Conservation (phyloP, 2,797 vertebrate genomes). For the Pangasius macronema region DNA sequence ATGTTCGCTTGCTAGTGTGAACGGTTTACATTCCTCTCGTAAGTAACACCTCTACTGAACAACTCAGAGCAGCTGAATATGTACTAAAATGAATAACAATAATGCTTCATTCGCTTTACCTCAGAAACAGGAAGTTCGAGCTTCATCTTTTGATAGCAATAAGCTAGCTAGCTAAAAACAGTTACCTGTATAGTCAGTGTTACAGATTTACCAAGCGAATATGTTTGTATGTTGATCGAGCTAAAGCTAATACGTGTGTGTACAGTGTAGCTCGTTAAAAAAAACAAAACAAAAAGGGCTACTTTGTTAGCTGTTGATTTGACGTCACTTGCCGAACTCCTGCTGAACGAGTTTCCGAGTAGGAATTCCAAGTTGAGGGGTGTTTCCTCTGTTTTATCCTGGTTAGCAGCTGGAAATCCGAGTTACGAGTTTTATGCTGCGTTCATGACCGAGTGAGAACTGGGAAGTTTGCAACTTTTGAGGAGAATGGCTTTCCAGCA, state of each 20-base stretch:
- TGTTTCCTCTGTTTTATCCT: not conserved
- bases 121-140: not conserved
- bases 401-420: not conserved
- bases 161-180: not conserved
- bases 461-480: not conserved
- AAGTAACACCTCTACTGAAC: too few species aligned
- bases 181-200: not conserved
- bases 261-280: not conserved
- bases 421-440: not conserved
- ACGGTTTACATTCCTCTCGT: too few species aligned
- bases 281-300: not conserved
- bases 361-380: not conserved
- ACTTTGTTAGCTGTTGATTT: not conserved
- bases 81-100: not conserved
- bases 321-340: not conserved
- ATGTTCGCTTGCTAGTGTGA: not conserved
- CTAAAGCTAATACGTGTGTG: not conserved
- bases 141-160: not conserved
- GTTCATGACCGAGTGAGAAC: not conserved
- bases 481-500: not conserved
- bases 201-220: not conserved
- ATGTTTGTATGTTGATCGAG: not conserved
- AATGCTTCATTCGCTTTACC: not conserved
- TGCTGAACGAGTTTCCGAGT: not conserved
- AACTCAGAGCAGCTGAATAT: not conserved